Evolutionary conservation across 2,888 invertebrate genomes (phyloP).

Genomic region (Drosophila antonietae): DNA sequence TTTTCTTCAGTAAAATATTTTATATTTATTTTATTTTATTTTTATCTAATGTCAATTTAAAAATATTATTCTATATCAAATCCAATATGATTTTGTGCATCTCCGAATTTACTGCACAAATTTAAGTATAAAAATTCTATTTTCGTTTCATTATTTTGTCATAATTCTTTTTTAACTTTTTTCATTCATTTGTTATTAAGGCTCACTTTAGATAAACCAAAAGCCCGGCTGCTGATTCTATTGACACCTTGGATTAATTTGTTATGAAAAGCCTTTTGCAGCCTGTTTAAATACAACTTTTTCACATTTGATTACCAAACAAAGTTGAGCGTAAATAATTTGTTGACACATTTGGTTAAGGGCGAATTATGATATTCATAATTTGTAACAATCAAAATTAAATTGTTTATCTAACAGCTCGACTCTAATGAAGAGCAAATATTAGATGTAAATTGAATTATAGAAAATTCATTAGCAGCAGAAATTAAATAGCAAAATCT

Average conservation of each 20-base stretch:
- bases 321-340: constrained; percentile 7
- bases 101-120: background rate
- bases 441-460: background rate
- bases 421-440: background rate
- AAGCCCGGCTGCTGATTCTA: background rate
- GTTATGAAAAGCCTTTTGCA: constrained; percentile 3
- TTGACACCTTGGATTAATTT: constrained; percentile 14
- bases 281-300: constrained; percentile 9
- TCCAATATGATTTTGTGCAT: too few relatives aligned
- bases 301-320: constrained; percentile 11
- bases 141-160: background rate
- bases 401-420: constrained; percentile 9
- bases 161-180: background rate
- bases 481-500: background rate
- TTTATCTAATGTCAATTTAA: too few relatives aligned
- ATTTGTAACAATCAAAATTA: background rate
- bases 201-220: background rate
- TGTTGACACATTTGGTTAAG: constrained; percentile 3
- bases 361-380: constrained; percentile 2
- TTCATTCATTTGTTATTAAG: background rate
- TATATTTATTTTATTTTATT: too few relatives aligned
- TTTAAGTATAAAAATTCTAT: background rate
- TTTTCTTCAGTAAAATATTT: too few relatives aligned
- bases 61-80: too few relatives aligned
- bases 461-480: background rate